These are phyloP conservation scores for Tetropium fuscum DNA, from an alignment of 2,888 invertebrate genomes.

Conservation along the genomic window DNA sequence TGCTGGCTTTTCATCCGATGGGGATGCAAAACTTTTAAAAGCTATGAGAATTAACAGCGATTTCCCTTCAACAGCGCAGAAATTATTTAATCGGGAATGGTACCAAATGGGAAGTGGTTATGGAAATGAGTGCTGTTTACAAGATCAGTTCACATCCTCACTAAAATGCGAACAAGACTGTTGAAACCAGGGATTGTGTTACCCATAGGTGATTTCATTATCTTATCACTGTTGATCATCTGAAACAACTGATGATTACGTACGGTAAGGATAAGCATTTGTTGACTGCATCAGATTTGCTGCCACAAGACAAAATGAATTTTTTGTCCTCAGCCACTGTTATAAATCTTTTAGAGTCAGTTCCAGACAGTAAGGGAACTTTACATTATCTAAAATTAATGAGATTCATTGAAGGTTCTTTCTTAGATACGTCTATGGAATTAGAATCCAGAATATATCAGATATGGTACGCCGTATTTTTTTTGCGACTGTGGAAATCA, in stretches of 20 bases:
- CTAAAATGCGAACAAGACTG: neutral
- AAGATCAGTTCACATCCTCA: neutral
- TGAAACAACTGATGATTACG: neutral
- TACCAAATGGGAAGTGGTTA: neutral
- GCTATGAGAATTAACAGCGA: neutral
- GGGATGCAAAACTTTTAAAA: neutral
- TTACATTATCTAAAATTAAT: too few species aligned
- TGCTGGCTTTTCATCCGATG: too few species aligned
- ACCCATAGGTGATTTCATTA: slow-evolving; percentile 15
- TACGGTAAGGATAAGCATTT: slow-evolving; percentile 11
- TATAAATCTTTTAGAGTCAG: too few species aligned
- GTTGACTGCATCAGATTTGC: slow-evolving; percentile 3
- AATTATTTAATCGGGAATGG: neutral
- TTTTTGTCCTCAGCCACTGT: too few species aligned
- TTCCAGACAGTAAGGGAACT: too few species aligned
- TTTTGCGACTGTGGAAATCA: too few species aligned
- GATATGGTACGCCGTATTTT: too few species aligned
- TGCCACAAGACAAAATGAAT: slow-evolving; percentile 18
- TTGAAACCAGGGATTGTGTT: neutral
- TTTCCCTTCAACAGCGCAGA: neutral
- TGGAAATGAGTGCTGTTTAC: neutral
- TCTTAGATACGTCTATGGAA: too few species aligned
- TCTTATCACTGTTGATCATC: slow-evolving; percentile 3
- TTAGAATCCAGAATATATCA: too few species aligned
- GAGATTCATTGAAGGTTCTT: too few species aligned